Conservation (phyloP, 2,113 vertebrate genomes). For the Fregetta grallaria region DNA sequence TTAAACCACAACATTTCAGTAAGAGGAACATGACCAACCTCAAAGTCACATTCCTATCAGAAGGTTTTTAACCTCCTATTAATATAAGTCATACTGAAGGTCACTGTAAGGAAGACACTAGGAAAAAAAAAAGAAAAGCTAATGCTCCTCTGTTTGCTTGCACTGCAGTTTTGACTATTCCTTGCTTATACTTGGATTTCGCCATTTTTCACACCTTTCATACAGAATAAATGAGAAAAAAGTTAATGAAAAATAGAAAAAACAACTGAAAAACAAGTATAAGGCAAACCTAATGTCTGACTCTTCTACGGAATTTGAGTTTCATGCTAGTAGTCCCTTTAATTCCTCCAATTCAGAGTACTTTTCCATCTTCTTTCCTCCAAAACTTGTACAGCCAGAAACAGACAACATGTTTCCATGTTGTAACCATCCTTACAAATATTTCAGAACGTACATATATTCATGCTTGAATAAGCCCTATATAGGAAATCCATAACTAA, state of each 20-base stretch:
- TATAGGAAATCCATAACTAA: not conserved
- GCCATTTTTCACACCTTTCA: not conserved
- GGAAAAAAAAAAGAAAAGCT: not conserved
- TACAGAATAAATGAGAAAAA: not conserved
- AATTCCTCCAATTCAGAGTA: constrained; percentile 5
- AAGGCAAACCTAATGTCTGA: not conserved
- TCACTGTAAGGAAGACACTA: not conserved
- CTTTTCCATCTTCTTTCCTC: constrained; percentile 48
- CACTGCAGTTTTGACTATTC: not conserved
- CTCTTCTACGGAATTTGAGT: not conserved
- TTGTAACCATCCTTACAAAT: constrained; percentile 42
- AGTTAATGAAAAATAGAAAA: not conserved
- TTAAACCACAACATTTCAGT: not conserved
- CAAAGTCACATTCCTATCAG: not conserved
- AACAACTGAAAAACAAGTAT: not conserved
- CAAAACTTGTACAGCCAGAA: constrained; percentile 41
- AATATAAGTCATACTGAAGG: not conserved
- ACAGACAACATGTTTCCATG: constrained; percentile 54
- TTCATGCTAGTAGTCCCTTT: not conserved
- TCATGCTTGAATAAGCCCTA: not conserved
- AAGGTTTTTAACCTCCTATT: constrained; percentile 5
- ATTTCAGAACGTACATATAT: not conserved
- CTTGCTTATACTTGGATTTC: not conserved
- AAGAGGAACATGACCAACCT: not conserved
- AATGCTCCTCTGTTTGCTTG: not conserved